Evolutionary conservation across 2,113 vertebrate genomes (phyloP).

Genomic region (Natator depressus): DNA sequence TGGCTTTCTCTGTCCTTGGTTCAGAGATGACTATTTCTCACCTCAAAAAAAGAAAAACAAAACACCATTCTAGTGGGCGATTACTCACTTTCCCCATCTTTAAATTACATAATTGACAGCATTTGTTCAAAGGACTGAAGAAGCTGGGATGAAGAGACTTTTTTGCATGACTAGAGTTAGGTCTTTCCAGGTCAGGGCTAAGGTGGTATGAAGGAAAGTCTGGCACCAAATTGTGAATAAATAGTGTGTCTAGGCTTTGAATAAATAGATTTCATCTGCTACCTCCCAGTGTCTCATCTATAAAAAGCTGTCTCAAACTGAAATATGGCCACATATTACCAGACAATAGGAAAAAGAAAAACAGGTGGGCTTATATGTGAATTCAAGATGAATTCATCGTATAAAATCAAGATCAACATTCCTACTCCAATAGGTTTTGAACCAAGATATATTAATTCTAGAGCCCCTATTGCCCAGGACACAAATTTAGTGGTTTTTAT

Average conservation of each 20-base stretch:
- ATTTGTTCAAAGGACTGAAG: conserved; percentile 16
- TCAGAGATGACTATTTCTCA: conserved; percentile 54
- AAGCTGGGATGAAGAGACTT: conserved; percentile 33
- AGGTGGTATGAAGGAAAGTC: conserved; percentile 13
- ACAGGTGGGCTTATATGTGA: background rate
- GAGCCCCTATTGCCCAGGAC: background rate
- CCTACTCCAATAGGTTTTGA: background rate
- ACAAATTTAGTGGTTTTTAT: background rate
- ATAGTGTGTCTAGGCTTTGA: background rate
- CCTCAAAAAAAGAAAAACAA: background rate
- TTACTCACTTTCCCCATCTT: conserved; percentile 52
- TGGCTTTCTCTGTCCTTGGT: conserved; percentile 35
- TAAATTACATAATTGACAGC: conserved; percentile 54
- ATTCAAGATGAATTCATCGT: background rate
- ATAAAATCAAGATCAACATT: background rate
- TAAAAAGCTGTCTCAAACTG: background rate
- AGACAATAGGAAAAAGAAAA: background rate
- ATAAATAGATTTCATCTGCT: background rate
- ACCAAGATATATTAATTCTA: background rate
- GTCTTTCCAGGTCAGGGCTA: conserved; percentile 33
- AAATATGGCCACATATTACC: background rate
- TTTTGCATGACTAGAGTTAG: conserved; percentile 10
- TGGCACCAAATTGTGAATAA: conserved; percentile 55
- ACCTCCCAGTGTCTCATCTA: background rate
- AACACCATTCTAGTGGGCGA: background rate